Percentiles rank a stretch among this genome's conserved stretches.
phyloP scores from a whole-genome alignment of 2,888 invertebrate species.

The Leptarthrus brevirostris region DNA sequence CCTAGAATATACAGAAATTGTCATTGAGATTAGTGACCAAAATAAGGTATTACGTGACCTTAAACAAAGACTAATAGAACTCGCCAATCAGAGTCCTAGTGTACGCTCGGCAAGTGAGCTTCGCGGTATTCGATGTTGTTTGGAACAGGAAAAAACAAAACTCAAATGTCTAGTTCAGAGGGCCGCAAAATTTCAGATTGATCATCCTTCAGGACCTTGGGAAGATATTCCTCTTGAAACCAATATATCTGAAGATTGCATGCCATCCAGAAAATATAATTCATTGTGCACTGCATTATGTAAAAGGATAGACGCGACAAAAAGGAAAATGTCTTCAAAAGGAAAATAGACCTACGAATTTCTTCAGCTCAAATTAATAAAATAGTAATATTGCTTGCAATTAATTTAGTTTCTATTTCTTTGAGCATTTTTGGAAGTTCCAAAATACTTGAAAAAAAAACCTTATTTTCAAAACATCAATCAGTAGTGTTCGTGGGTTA shows the following conservation, averaged over 20 bases:
- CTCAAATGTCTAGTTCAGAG: neutral
- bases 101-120: neutral
- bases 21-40: neutral
- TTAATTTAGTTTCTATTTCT: no score
- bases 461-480: no score
- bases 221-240: neutral
- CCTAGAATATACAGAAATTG: neutral
- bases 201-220: neutral
- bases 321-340: neutral
- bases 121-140: neutral
- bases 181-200: neutral
- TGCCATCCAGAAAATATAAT: neutral
- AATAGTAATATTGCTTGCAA: no score
- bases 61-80: neutral
- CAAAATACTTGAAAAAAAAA: no score
- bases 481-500: no score
- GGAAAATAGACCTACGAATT: neutral
- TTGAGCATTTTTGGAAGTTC: no score
- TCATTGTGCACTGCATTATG: neutral
- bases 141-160: neutral
- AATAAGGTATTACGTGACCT: neutral
- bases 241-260: neutral
- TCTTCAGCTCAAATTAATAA: no score
- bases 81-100: neutral
- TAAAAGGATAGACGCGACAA: neutral